phyloP scores from a whole-genome alignment of 2,888 invertebrate genomes.

The Gisinianus flammeolus region DNA sequence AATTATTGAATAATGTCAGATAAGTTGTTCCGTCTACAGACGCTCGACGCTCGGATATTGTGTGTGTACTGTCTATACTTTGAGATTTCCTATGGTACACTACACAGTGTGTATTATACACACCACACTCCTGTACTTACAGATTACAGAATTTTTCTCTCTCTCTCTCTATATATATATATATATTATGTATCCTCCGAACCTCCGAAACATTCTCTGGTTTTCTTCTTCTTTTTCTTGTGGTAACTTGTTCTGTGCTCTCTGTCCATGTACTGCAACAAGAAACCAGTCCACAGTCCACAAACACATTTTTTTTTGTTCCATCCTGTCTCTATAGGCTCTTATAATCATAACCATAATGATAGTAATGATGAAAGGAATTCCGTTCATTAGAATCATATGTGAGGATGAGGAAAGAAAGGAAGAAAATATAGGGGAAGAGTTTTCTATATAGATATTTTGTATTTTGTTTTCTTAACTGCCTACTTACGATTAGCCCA shows the following conservation, averaged over 20 bases:
- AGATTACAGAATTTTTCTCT: background rate
- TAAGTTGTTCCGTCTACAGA: background rate
- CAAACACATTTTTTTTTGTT: background rate
- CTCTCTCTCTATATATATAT: too few relatives aligned
- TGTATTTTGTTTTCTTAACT: too few relatives aligned
- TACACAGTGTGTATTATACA: background rate
- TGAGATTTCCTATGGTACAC: background rate
- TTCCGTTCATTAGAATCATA: background rate
- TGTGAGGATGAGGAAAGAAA: background rate
- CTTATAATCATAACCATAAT: background rate
- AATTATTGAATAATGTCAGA: background rate
- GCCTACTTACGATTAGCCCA: too few relatives aligned
- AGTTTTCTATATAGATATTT: too few relatives aligned
- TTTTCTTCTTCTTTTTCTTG: too few relatives aligned
- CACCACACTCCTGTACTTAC: background rate
- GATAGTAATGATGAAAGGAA: conserved; percentile 31
- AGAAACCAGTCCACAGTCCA: background rate
- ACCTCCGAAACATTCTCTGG: too few relatives aligned
- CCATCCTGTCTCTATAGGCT: background rate
- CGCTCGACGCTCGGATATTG: background rate
- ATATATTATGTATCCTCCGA: too few relatives aligned
- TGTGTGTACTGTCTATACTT: background rate
- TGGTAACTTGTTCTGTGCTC: background rate
- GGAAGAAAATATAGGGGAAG: too few relatives aligned
- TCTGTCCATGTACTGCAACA: background rate